Base-by-base conservation (phyloP, 2,797 vertebrate genomes). In the Hylomyscus alleni region DNA sequence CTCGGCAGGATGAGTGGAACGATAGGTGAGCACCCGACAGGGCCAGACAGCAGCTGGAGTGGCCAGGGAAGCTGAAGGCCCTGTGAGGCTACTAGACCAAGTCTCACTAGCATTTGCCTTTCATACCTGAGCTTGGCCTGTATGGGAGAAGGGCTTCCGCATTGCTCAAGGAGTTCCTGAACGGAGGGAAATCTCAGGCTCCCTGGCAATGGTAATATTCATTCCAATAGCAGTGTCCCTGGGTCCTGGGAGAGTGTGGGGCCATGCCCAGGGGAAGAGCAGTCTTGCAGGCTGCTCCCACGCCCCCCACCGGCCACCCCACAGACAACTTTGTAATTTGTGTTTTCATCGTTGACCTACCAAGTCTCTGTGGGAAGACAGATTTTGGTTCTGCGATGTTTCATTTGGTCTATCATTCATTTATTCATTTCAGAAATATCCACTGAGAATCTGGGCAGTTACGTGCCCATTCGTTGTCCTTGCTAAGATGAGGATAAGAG, bases 311-410 rank as follows among this genome's bases (percentile, higher is more conserved):
- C 19, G 4, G 0, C 4, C 40, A 75, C 40, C 97, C 87, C n/a
- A 90, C 89, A 94, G 29, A 96, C 85, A 96, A 95, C 91, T 96
- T 96, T 98, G 94, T 96, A 96, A 94, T 97, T 96, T 93, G 94
- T 92, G 89, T 95, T 31, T 98, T 98, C 90, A 88, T 97, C 98
- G 98, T 91, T 95, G 22, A 95, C 90, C 58, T 89, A 95, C 84
- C 54, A 88, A 96, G 98, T 90, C 88, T 89, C 85, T 97, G 85
- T 19, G 90, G 50, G 17, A 87, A 89, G 97, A 94, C 96, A 96
- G 82, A 92, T 98, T 94, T 97, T 44, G 0, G 96, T n/a, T 86
- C 76, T 93, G 95, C 76, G 84, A 44, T 92, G 67, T 96, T 97
- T 98, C 73, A 0, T 97, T 98, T 72, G 1, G 58, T 87, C 69